A percentile compares a stretch with the other conserved stretches of the same genome.
Evolutionary conservation across 1,140 invertebrate genomes (phyloP).

Genomic region (Pararge aegeria): DNA sequence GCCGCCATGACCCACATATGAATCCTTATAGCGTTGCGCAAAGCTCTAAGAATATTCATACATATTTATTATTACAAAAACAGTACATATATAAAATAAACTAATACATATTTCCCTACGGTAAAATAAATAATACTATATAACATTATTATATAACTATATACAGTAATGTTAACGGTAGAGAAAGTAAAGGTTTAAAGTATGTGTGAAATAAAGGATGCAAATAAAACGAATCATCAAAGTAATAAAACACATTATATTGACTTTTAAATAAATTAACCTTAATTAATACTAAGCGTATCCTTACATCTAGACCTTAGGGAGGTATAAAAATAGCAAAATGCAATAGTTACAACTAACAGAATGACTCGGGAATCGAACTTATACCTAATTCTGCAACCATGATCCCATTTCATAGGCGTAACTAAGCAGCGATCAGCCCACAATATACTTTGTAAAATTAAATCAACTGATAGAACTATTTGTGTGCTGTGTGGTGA

Average conservation of each 20-base stretch:
- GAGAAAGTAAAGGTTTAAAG: too few species aligned
- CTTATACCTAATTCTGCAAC: conserved; percentile 7
- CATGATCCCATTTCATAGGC: neutral
- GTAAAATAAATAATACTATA: too few species aligned
- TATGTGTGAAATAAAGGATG: too few species aligned
- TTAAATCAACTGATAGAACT: neutral
- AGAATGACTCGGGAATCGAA: conserved; percentile 33
- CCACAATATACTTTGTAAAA: neutral
- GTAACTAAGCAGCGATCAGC: neutral
- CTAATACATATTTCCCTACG: too few species aligned
- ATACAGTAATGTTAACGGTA: too few species aligned
- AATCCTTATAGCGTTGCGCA: too few species aligned
- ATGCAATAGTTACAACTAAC: conserved; percentile 43
- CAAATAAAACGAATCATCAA: conserved; percentile 48
- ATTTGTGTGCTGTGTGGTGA: too few species aligned
- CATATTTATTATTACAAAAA: too few species aligned
- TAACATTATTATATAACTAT: too few species aligned
- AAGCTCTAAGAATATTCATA: too few species aligned
- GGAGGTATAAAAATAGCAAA: conserved; percentile 55
- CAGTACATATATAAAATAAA: too few species aligned
- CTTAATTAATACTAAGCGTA: conserved; percentile 70
- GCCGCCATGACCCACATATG: too few species aligned
- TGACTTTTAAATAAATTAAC: conserved; percentile 78
- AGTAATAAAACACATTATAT: conserved; percentile 77
- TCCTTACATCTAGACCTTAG: conserved; percentile 58